These are phyloP conservation scores for Burhinus bistriatus DNA, from an alignment of 2,113 vertebrate species.

Conservation along the genomic window DNA sequence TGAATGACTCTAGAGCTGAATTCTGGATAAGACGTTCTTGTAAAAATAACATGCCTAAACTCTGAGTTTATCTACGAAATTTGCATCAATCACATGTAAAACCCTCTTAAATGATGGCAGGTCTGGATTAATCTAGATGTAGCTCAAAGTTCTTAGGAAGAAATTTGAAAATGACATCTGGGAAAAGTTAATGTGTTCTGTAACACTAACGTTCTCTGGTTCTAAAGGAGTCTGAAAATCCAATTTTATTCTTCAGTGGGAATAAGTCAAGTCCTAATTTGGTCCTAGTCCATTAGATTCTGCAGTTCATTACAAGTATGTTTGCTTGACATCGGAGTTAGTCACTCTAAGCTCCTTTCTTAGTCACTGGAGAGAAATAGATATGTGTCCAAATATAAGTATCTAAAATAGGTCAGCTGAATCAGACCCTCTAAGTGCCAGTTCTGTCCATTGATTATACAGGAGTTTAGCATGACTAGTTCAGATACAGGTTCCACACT, in stretches of 20 bases:
- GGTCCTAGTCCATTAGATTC: background rate
- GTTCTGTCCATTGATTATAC: background rate
- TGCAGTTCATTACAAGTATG: background rate
- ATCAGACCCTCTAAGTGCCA: background rate
- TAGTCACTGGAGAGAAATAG: background rate
- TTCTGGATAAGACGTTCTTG: background rate
- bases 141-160: background rate
- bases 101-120: background rate
- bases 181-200: background rate
- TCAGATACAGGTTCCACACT: background rate
- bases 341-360: background rate
- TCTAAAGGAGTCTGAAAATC: background rate
- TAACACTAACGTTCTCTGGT: background rate
- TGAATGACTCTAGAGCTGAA: background rate
- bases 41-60: background rate
- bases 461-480: background rate
- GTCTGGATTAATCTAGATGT: background rate
- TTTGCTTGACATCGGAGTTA: background rate
- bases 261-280: conserved; percentile 10
- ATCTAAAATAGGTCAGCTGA: background rate
- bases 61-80: background rate
- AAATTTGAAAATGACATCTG: background rate
- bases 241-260: background rate
- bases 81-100: background rate
- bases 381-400: background rate